These are phyloP conservation scores for Vidua macroura DNA, from an alignment of 2,113 vertebrate genomes.

Conservation along the genomic window DNA sequence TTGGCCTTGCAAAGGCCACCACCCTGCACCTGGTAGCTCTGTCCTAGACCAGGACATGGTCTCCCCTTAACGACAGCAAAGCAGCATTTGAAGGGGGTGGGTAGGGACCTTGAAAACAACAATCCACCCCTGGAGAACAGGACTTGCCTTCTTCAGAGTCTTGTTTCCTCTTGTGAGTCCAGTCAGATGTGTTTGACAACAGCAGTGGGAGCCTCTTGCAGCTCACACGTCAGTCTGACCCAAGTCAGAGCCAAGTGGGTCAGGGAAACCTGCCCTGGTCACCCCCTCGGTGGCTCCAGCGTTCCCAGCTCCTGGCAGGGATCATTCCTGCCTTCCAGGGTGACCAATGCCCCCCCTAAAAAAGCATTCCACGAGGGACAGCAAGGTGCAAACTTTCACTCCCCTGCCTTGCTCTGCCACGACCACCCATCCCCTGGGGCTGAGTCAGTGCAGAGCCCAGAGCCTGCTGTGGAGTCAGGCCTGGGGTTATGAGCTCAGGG, in stretches of 20 bases:
- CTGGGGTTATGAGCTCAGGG: not conserved
- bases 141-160: not conserved
- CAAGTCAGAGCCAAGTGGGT: not conserved
- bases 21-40: not conserved
- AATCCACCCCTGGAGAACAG: not conserved
- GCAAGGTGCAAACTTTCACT: not conserved
- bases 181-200: not conserved
- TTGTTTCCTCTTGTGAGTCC: not conserved
- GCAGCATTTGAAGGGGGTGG: not conserved
- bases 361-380: not conserved
- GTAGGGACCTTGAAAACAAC: not conserved
- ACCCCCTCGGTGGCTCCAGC: rapidly evolving
- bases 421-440: rapidly evolving
- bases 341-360: not conserved
- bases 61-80: not conserved
- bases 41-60: not conserved
- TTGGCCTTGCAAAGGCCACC: not conserved
- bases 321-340: not conserved
- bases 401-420: not conserved
- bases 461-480: not conserved
- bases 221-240: rapidly evolving
- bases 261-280: not conserved
- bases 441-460: not conserved
- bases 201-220: not conserved
- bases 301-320: not conserved